Base-by-base conservation (phyloP, 2,888 invertebrate species). In the Rhagonycha lutea region DNA sequence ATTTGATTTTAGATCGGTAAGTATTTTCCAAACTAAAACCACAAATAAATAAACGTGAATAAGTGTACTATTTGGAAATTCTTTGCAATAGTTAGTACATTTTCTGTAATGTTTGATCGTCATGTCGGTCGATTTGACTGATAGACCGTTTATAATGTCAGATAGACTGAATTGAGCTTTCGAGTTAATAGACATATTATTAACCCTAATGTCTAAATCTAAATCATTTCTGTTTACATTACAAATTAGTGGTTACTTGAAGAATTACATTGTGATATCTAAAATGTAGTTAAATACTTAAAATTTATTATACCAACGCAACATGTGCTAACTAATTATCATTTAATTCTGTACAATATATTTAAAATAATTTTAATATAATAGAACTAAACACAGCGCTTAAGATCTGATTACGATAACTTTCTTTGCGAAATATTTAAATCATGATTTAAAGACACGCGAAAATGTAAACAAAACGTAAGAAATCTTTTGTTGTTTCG, bases 371-470 rank as follows among this genome's bases (percentile, higher is more conserved):
- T 47, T 47, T 11, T 47, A 47, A 47, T n/a, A 47, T 47, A 47
- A 47, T 47, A 47, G n/a, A 47, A 47, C 47, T 47, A 47, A 47
- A 47, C 47, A 47, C 47, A 65, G 12, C 65, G 65, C 65, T 71
- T 71, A 47, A 71, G 65, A 71, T 71, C 65, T 71, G 65, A 71
- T 71, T 71, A 71, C 18, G 71, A 71, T 71, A 71, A 61, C 24
- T 70, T 61, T 61, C 60, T 26, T 65, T 71, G 47, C 32, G 32
- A 71, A 71, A 71, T 71, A 71, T 71, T 32, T 65, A 65, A 71
- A 65, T 71, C 71, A 71, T 65, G 71, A 71, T 63, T 71, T 65
- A 14, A 63, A 24, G 65, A 28, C 71, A 71, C 71, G 71, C 71
- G 60, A 63, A 62, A 70, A 71, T 63, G 71, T 71, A 65, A 14